Conservation (phyloP, 2,113 vertebrate species). For the Sturnira hondurensis region DNA sequence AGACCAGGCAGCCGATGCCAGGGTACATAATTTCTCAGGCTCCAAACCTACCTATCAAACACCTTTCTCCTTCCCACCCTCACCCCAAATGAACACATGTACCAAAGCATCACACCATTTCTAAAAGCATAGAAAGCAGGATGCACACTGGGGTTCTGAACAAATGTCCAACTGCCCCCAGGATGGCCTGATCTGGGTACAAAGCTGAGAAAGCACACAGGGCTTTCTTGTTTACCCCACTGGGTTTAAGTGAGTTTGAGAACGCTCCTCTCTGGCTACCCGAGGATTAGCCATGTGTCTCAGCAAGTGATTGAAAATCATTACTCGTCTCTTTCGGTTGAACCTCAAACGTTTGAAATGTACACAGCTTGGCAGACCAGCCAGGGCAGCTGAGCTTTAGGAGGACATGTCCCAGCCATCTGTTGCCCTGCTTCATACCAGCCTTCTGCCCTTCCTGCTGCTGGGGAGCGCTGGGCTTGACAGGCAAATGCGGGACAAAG, state of each 20-base stretch:
- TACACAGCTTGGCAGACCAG: conserved; percentile 61
- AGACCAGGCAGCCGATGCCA: not conserved
- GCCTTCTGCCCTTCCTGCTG: conserved; percentile 26
- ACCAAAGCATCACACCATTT: not conserved
- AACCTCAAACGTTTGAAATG: conserved; percentile 61
- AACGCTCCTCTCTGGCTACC: conserved; percentile 5
- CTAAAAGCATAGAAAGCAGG: not conserved
- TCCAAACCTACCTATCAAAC: not conserved
- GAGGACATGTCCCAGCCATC: conserved; percentile 55
- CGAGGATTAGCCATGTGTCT: conserved; percentile 67
- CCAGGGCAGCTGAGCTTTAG: conserved; percentile 54
- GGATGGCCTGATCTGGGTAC: not conserved
- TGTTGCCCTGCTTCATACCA: conserved; percentile 52
- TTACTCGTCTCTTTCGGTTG: conserved; percentile 49
- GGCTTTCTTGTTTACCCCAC: not conserved
- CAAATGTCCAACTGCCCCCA: not conserved
- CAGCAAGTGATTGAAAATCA: conserved; percentile 61
- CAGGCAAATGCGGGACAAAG: conserved; percentile 33
- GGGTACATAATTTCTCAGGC: not conserved
- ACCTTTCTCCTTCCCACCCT: not conserved
- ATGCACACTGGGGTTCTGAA: not conserved
- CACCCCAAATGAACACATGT: not conserved
- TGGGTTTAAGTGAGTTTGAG: conserved; percentile 14
- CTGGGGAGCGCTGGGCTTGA: not conserved
- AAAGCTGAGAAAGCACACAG: not conserved